These are phyloP conservation scores for Parascotia fuliginaria DNA, from an alignment of 2,888 invertebrate genomes.

Conservation along the genomic window DNA sequence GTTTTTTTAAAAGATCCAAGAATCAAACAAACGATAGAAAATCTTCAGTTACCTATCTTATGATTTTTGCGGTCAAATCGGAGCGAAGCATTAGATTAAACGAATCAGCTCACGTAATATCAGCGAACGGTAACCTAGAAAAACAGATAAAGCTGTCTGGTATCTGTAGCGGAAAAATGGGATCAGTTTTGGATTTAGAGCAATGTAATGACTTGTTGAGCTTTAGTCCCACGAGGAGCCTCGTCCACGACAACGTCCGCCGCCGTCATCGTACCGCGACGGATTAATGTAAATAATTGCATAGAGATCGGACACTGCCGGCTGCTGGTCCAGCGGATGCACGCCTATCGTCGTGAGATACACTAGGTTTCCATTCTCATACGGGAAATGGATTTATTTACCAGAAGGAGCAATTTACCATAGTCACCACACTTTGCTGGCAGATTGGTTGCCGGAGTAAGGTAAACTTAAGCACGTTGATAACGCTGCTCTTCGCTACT, in stretches of 20 bases:
- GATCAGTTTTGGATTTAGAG: conserved; percentile 11
- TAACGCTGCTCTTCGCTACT: too few species aligned
- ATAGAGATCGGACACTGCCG: conserved; percentile 48
- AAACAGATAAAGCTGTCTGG: neutral
- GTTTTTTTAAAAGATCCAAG: too few species aligned
- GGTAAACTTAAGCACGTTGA: too few species aligned
- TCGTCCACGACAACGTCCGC: conserved; percentile 8
- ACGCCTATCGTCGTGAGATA: conserved; percentile 64
- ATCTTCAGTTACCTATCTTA: too few species aligned
- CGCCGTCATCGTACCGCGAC: conserved; percentile 49
- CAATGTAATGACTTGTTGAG: conserved; percentile 15
- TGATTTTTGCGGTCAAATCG: too few species aligned
- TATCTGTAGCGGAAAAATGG: conserved; percentile 6
- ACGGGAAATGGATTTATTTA: neutral
- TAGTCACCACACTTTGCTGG: too few species aligned
- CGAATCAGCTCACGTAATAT: too few species aligned
- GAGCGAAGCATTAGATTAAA: too few species aligned
- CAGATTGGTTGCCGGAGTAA: too few species aligned
- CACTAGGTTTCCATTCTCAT: conserved; percentile 60
- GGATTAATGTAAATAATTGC: conserved; percentile 77
- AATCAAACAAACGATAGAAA: too few species aligned
- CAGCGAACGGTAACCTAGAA: neutral
- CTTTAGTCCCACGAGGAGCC: conserved; percentile 47
- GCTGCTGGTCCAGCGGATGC: conserved; percentile 64
- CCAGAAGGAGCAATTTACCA: neutral